phyloP scores from a whole-genome alignment of 1,140 invertebrate species.

The Eubasilissa regina region DNA sequence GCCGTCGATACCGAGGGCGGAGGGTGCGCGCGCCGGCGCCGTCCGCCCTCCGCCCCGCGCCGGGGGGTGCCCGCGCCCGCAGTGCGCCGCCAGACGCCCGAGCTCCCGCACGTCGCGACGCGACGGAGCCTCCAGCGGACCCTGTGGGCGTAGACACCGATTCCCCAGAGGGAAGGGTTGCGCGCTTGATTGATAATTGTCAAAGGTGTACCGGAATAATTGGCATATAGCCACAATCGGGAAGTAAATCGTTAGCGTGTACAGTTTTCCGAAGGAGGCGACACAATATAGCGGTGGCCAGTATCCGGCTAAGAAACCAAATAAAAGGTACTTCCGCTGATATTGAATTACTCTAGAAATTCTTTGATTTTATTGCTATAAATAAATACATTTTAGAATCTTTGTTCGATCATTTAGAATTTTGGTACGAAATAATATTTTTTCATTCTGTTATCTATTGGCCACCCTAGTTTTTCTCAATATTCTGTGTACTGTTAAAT shows the following conservation, averaged over 20 bases:
- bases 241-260: neutral
- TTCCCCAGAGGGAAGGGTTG: slow-evolving; percentile 27
- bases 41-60: neutral
- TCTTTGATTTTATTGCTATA: no score
- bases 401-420: neutral
- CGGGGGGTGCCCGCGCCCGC: slow-evolving; percentile 29
- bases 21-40: slow-evolving; percentile 3
- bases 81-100: slow-evolving; percentile 43
- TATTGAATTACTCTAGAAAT: neutral
- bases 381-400: neutral
- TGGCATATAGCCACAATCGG: neutral
- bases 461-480: no score
- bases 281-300: neutral
- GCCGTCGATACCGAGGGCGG: slow-evolving; percentile 44
- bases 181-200: slow-evolving; percentile 23
- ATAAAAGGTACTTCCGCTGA: slow-evolving; percentile 15
- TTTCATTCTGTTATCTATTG: no score
- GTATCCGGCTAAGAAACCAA: neutral
- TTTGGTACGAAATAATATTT: no score
- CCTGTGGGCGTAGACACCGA: slow-evolving; percentile 43
- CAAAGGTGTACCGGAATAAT: slow-evolving; percentile 10
- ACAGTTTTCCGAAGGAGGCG: neutral
- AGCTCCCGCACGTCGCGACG: slow-evolving; percentile 24
- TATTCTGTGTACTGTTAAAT: no score
- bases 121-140: neutral